These are phyloP conservation scores for Pavo muticus DNA, from an alignment of 2,113 vertebrate species.

Conservation along the genomic window DNA sequence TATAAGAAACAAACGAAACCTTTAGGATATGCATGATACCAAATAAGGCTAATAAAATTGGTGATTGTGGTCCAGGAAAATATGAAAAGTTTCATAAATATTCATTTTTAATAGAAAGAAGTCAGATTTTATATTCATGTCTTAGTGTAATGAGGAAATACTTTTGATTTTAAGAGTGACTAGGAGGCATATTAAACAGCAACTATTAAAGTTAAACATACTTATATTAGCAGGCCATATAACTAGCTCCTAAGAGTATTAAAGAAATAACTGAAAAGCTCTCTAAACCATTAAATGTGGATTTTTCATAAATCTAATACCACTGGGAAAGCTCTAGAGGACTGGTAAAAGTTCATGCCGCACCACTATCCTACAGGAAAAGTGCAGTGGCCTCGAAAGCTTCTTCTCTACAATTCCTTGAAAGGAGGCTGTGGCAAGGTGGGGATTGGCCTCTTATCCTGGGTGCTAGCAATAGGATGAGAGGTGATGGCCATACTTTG, in stretches of 20 bases:
- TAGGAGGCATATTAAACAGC: not conserved
- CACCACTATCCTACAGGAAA: not conserved
- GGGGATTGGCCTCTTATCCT: no score
- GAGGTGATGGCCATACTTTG: no score
- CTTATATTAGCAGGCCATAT: not conserved
- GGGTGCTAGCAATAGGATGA: no score
- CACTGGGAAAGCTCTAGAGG: not conserved
- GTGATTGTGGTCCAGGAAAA: not conserved
- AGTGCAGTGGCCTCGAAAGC: rapidly evolving
- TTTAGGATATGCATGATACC: not conserved
- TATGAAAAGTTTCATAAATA: not conserved
- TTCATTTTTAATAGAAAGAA: not conserved
- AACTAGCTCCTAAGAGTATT: not conserved
- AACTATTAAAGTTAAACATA: not conserved
- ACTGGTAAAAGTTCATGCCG: not conserved
- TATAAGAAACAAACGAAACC: not conserved
- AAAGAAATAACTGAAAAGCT: not conserved
- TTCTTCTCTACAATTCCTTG: no score
- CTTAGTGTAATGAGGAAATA: not conserved
- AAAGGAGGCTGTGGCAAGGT: no score
- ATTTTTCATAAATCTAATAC: not conserved
- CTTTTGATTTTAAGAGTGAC: not conserved
- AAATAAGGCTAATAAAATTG: not conserved
- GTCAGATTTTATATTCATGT: not conserved
- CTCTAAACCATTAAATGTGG: not conserved